These are phyloP conservation scores for Enchytraeus crypticus DNA, from an alignment of 2,888 invertebrate species.

Conservation along the genomic window DNA sequence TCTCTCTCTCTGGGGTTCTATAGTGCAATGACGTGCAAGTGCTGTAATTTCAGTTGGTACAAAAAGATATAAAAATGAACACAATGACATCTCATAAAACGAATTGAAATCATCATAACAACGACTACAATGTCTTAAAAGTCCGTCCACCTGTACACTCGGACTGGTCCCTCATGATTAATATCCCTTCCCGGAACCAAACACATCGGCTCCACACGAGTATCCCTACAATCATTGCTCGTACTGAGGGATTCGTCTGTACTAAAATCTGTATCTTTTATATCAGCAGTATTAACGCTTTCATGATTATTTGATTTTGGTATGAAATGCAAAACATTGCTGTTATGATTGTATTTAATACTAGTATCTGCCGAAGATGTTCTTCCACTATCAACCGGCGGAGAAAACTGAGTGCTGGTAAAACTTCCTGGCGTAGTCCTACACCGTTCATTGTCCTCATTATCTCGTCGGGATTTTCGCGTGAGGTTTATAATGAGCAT, in stretches of 20 bases:
- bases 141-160: constrained; percentile 31
- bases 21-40: too few species aligned
- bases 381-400: neutral
- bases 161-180: constrained; percentile 30
- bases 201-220: constrained; percentile 17
- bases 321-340: constrained; percentile 12
- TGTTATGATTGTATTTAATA: constrained; percentile 9
- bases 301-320: too few species aligned
- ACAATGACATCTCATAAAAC: too few species aligned
- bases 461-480: neutral
- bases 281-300: too few species aligned
- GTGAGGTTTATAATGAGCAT: neutral
- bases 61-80: too few species aligned
- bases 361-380: neutral
- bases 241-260: too few species aligned
- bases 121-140: too few species aligned
- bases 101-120: too few species aligned
- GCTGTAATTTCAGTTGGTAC: too few species aligned
- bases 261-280: too few species aligned
- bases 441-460: neutral
- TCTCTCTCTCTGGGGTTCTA: too few species aligned
- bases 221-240: too few species aligned
- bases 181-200: constrained; percentile 29
- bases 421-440: neutral
- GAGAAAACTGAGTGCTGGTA: neutral